Percentiles rank a stretch among this genome's conserved stretches.
phyloP scores from a whole-genome alignment of 1,140 invertebrate species.

The Calephelis nemesis region DNA sequence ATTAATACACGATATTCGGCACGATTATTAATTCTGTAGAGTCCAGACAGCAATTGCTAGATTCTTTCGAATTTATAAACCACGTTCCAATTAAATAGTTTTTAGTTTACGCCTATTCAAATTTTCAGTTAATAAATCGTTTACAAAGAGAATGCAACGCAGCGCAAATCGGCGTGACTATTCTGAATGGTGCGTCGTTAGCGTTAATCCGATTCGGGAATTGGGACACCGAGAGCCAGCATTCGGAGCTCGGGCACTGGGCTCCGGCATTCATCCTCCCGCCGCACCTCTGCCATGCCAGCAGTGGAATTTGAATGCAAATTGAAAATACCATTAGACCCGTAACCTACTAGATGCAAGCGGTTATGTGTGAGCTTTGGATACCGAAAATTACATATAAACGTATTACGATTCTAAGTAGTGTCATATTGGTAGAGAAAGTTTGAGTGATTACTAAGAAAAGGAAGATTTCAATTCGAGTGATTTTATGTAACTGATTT shows the following conservation, averaged over 20 bases:
- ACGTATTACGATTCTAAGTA: no score
- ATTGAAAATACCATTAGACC: constrained; percentile 72
- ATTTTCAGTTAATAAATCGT: background rate
- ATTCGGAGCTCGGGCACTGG: constrained; percentile 32
- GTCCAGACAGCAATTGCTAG: no score
- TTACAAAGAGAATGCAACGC: background rate
- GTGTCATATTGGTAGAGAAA: no score
- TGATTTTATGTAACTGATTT: no score
- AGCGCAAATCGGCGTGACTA: constrained; percentile 19
- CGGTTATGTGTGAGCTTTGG: background rate
- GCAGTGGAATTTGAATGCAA: constrained; percentile 70
- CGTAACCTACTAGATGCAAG: constrained; percentile 55
- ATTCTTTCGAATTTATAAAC: no score
- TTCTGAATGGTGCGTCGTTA: constrained; percentile 62
- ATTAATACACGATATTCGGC: no score
- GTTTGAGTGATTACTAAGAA: no score
- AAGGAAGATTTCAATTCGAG: no score
- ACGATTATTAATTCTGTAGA: no score
- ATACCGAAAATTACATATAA: no score
- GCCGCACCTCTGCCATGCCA: constrained; percentile 43
- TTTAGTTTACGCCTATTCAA: background rate
- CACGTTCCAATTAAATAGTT: no score
- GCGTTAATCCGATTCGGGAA: constrained; percentile 44
- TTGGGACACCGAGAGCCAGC: constrained; percentile 30
- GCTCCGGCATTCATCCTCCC: constrained; percentile 34